Evolutionary conservation across 2,888 invertebrate species (phyloP).

Genomic region (Crossocerus cetratus): DNA sequence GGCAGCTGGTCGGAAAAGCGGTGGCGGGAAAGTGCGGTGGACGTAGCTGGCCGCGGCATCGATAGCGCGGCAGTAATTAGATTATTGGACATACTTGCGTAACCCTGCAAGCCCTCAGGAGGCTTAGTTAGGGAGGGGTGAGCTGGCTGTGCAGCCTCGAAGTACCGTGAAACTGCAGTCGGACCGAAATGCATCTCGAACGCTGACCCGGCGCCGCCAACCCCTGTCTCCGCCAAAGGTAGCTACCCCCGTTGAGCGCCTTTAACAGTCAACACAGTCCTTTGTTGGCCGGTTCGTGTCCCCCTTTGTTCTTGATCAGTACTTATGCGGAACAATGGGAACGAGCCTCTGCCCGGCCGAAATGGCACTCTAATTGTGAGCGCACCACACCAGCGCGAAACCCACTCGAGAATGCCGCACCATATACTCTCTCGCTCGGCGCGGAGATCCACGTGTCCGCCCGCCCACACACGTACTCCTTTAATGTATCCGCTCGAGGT

Average conservation of each 20-base stretch:
- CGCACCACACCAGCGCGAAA: slow-evolving; percentile 13
- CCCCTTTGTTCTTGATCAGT: slow-evolving; percentile 51
- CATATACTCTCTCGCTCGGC: neutral
- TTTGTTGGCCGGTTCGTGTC: slow-evolving; percentile 28
- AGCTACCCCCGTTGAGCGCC: neutral
- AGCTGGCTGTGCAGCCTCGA: slow-evolving; percentile 18
- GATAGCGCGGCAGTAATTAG: slow-evolving; percentile 40
- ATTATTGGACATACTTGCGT: slow-evolving; percentile 40
- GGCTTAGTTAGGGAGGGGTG: neutral
- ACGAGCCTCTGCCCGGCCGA: slow-evolving; percentile 20
- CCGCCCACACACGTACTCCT: slow-evolving; percentile 8
- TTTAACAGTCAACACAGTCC: slow-evolving; percentile 43
- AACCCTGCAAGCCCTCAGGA: slow-evolving; percentile 25
- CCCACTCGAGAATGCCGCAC: slow-evolving; percentile 5
- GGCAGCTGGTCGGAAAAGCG: slow-evolving; percentile 17
- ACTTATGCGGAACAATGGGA: slow-evolving; percentile 48
- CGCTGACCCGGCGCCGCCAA: slow-evolving; percentile 18
- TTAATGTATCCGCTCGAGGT: slow-evolving; percentile 5
- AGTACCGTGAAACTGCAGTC: slow-evolving; percentile 31
- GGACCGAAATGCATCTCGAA: slow-evolving; percentile 5
- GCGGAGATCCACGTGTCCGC: neutral
- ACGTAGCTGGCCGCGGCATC: slow-evolving; percentile 24
- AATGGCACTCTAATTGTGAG: slow-evolving; percentile 49
- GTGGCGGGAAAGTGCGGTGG: neutral
- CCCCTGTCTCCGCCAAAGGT: no score